Conservation (phyloP, 2,113 vertebrate genomes). For the Alaudala cheleensis region DNA sequence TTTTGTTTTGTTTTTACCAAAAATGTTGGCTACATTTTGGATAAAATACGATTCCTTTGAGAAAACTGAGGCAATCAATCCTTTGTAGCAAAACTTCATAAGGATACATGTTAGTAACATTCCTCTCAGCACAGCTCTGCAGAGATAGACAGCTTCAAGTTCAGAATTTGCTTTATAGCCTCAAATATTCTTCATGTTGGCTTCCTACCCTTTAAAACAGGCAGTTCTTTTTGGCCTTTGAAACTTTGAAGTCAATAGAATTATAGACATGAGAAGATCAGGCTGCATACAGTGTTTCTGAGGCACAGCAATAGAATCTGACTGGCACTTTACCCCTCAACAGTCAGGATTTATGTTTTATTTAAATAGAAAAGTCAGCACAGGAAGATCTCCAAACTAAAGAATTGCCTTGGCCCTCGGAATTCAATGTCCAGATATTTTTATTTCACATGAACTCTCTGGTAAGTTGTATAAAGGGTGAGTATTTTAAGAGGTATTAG, state of each 20-base stretch:
- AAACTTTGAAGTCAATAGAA: not conserved
- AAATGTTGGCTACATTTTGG: not conserved
- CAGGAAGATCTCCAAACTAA: not conserved
- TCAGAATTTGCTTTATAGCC: not conserved
- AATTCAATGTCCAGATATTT: not conserved
- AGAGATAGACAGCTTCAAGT: not conserved
- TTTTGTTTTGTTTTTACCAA: not conserved
- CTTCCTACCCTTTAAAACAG: not conserved
- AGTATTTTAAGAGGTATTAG: conserved; percentile 11
- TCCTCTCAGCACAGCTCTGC: not conserved
- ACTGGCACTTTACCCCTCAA: not conserved
- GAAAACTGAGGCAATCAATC: not conserved
- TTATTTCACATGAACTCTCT: not conserved
- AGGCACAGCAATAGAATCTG: not conserved
- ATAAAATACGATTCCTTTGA: not conserved
- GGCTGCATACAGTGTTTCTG: not conserved
- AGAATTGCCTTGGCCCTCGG: not conserved
- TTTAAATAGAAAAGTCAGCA: not conserved
- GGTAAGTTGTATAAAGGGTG: not conserved
- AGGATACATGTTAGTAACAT: not conserved
- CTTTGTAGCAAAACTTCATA: not conserved
- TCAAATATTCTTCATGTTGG: not conserved
- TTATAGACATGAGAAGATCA: not conserved
- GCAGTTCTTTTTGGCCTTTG: not conserved
- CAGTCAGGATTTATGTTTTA: not conserved